Conservation (phyloP, 2,888 invertebrate genomes). For the Ischnura elegans region DNA sequence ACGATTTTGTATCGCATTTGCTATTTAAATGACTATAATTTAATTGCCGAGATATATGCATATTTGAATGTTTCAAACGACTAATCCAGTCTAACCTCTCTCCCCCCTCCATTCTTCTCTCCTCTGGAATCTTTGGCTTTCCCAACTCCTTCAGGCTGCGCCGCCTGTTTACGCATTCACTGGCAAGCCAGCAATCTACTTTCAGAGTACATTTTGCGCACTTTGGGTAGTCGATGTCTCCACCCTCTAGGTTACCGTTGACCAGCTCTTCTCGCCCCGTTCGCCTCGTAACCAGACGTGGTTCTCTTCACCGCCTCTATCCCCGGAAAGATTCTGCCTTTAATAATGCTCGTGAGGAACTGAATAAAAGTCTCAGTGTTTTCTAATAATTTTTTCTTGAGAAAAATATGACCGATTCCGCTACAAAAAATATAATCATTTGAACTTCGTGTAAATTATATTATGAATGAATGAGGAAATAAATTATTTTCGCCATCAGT, state of each 20-base stretch:
- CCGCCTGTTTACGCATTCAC: not conserved
- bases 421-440: too few relatives aligned
- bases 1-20: too few relatives aligned
- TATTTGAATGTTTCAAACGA: not conserved
- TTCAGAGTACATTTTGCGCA: not conserved
- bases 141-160: not conserved
- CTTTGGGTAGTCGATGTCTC: not conserved
- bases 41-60: not conserved
- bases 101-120: not conserved
- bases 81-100: not conserved
- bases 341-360: too few relatives aligned
- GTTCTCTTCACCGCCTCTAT: not conserved
- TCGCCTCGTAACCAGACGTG: not conserved
- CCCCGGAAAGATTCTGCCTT: not conserved
- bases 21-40: not conserved
- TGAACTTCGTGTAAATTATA: too few relatives aligned
- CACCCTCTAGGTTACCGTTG: not conserved
- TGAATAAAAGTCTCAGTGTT: too few relatives aligned
- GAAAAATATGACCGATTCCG: too few relatives aligned
- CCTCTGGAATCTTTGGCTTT: not conserved
- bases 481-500: too few relatives aligned
- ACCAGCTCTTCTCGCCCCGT: not conserved
- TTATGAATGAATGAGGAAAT: too few relatives aligned
- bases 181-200: not conserved
- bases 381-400: too few relatives aligned